These are phyloP conservation scores for Apostichopus californicus DNA, from an alignment of 35 echinoderm and acorn worm genomes.

Conservation along the genomic window DNA sequence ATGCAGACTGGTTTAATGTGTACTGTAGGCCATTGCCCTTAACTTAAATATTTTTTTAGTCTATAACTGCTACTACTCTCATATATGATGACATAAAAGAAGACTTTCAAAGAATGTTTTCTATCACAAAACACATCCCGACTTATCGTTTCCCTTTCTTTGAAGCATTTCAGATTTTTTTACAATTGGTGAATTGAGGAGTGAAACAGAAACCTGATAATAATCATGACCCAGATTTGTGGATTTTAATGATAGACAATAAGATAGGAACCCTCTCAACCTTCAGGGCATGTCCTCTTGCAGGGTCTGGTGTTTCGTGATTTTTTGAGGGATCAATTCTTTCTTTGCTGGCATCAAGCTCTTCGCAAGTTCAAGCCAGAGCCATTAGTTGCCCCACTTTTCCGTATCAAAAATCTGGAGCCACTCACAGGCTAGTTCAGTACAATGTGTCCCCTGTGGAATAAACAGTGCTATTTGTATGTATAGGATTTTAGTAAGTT, in stretches of 20 bases:
- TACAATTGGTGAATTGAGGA: not conserved
- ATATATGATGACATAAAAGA: no score
- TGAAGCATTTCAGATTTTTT: not conserved
- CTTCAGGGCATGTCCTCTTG: not conserved
- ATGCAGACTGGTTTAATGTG: no score
- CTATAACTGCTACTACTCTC: no score
- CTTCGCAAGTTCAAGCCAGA: not conserved
- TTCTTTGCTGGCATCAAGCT: not conserved
- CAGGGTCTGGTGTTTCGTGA: not conserved
- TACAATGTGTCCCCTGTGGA: no score
- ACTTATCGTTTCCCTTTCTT: not conserved
- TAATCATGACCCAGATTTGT: not conserved
- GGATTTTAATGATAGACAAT: not conserved
- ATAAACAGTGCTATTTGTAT: no score
- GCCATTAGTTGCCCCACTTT: not conserved
- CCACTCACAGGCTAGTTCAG: no score
- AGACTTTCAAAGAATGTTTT: no score
- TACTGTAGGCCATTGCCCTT: no score
- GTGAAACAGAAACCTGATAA: not conserved
- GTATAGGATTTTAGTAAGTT: no score
- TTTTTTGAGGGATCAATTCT: not conserved
- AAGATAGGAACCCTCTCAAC: not conserved
- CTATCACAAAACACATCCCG: not conserved
- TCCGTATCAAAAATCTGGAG: not conserved
- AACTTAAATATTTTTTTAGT: no score